Conservation (phyloP, 2,888 invertebrate genomes). For the Ctena decussata region DNA sequence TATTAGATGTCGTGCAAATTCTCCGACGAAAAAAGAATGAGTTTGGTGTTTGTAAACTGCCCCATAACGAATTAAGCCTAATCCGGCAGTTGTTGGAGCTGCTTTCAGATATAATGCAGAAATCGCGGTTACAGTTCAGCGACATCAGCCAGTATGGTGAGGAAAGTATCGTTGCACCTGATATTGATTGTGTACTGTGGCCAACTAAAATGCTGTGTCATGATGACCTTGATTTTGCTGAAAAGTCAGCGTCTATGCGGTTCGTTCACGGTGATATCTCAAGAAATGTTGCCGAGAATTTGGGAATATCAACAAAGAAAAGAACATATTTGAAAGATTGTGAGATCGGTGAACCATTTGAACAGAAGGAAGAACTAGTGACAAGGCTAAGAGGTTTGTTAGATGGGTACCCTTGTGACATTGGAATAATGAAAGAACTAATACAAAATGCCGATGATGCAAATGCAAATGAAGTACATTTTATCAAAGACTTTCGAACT, state of each 20-base stretch:
- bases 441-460: slow-evolving; percentile 85
- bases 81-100: background rate
- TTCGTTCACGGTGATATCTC: slow-evolving; percentile 58
- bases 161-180: slow-evolving; percentile 59
- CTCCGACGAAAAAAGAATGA: background rate
- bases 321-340: slow-evolving; percentile 71
- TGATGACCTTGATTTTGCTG: slow-evolving; percentile 73
- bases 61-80: background rate
- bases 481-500: slow-evolving; percentile 75
- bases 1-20: background rate
- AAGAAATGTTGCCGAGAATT: slow-evolving; percentile 10
- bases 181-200: slow-evolving; percentile 68
- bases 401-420: slow-evolving; percentile 80
- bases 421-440: slow-evolving; percentile 83
- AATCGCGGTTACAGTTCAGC: too few relatives aligned
- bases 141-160: too few relatives aligned
- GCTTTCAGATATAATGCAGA: background rate
- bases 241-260: slow-evolving; percentile 66
- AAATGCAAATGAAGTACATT: slow-evolving; percentile 80
- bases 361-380: slow-evolving; percentile 82
- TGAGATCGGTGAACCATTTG: slow-evolving; percentile 67
- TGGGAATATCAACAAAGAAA: slow-evolving; percentile 39
- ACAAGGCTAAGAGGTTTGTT: slow-evolving; percentile 80
- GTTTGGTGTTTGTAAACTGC: background rate
- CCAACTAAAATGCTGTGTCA: slow-evolving; percentile 71